phyloP scores from a whole-genome alignment of 2,888 invertebrate genomes.

The Aporophyla nigra region DNA sequence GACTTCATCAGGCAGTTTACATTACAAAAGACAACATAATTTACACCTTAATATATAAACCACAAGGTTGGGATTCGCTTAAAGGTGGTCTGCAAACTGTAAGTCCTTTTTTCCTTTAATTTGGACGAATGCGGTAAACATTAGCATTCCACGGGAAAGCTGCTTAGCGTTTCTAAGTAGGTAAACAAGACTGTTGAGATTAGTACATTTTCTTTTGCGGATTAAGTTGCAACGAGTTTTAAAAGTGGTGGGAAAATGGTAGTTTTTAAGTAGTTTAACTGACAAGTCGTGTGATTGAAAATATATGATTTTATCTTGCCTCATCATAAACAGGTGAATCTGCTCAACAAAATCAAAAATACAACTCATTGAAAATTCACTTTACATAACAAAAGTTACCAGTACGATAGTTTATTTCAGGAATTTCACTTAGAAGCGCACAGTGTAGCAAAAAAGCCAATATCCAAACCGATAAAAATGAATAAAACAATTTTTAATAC shows the following conservation, averaged over 20 bases:
- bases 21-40: conserved; percentile 34
- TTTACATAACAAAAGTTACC: neutral
- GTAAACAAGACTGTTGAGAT: conserved; percentile 77
- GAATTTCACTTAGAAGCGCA: conserved; percentile 42
- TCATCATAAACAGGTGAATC: neutral
- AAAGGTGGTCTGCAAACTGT: conserved; percentile 7
- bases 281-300: neutral
- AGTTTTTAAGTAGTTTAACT: neutral
- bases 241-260: neutral
- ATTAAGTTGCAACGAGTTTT: conserved; percentile 47
- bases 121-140: conserved; percentile 76
- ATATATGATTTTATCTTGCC: neutral
- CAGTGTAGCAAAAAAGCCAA: conserved; percentile 51
- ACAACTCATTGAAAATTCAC: neutral
- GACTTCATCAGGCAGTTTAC: conserved; percentile 75
- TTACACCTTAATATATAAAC: neutral
- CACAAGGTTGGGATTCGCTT: conserved; percentile 49
- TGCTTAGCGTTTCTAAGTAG: conserved; percentile 83
- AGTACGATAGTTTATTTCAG: conserved; percentile 5
- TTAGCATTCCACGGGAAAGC: conserved; percentile 83
- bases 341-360: neutral
- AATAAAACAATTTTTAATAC: conserved; percentile 66
- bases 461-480: conserved; percentile 58
- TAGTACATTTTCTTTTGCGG: conserved; percentile 58
- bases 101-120: conserved; percentile 75